Evolutionary conservation across 2,113 vertebrate species (phyloP).

Genomic region (Phocoena sinus): DNA sequence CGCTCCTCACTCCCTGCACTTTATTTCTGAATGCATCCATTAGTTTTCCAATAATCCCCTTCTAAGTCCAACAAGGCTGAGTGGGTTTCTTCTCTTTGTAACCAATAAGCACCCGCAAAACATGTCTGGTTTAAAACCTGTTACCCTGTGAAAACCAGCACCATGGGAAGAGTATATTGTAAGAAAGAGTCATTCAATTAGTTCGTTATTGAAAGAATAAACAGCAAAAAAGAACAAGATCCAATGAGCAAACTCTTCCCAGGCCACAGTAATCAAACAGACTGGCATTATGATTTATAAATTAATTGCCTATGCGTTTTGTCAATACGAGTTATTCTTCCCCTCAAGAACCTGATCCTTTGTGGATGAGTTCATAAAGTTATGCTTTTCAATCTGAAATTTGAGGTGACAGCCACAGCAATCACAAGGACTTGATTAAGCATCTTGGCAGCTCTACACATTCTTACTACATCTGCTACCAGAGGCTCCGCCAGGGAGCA

Average conservation of each 20-base stretch:
- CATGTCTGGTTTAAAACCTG: neutral
- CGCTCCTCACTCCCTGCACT: neutral
- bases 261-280: neutral
- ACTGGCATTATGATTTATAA: neutral
- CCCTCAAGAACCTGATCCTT: neutral
- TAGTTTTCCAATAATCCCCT: neutral
- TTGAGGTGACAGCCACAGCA: slow-evolving; percentile 40
- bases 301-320: neutral
- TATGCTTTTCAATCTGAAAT: slow-evolving; percentile 36
- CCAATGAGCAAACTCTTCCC: neutral
- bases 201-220: neutral
- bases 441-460: neutral
- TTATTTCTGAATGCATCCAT: neutral
- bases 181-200: neutral
- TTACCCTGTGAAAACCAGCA: neutral
- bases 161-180: neutral
- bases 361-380: neutral
- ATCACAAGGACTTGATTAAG: neutral
- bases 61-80: neutral
- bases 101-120: neutral
- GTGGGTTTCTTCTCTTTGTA: neutral
- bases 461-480: slow-evolving; percentile 29
- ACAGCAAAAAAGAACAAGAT: neutral
- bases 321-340: neutral
- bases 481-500: neutral